Evolutionary conservation across 2,888 invertebrate genomes (phyloP).

Genomic region (Heliconius ismenius): DNA sequence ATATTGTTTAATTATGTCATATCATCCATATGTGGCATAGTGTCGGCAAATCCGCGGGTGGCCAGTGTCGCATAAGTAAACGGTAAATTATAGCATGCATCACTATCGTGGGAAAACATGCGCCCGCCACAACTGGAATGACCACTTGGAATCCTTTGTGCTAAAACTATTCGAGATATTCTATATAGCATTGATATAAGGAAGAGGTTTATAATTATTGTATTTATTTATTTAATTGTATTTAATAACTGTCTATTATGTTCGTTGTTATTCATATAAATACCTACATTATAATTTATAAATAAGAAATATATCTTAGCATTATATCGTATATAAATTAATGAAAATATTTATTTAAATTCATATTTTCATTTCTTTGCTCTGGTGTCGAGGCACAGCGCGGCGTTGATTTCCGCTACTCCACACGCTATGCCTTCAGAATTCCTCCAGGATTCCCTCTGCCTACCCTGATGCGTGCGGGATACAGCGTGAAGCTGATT

Average conservation of each 20-base stretch:
- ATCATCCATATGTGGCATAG: neutral
- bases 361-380: too few relatives aligned
- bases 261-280: neutral
- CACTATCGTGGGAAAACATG: conserved; percentile 41
- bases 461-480: too few relatives aligned
- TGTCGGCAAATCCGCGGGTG: conserved; percentile 16
- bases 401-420: too few relatives aligned
- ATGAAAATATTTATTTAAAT: too few relatives aligned
- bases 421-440: too few relatives aligned
- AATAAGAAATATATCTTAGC: neutral
- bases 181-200: conserved; percentile 18
- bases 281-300: neutral
- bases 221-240: conserved; percentile 7
- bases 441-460: too few relatives aligned
- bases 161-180: conserved; percentile 36
- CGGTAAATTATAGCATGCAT: conserved; percentile 37
- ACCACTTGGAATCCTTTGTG: conserved; percentile 38
- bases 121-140: conserved; percentile 34
- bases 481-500: too few relatives aligned
- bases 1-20: conserved; percentile 16
- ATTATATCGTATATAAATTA: neutral
- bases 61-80: conserved; percentile 25
- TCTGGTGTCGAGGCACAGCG: too few relatives aligned
- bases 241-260: neutral
- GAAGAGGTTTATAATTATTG: conserved; percentile 2